Evolutionary conservation across 2,888 invertebrate species (phyloP).

Genomic region (Cordilura impudica): DNA sequence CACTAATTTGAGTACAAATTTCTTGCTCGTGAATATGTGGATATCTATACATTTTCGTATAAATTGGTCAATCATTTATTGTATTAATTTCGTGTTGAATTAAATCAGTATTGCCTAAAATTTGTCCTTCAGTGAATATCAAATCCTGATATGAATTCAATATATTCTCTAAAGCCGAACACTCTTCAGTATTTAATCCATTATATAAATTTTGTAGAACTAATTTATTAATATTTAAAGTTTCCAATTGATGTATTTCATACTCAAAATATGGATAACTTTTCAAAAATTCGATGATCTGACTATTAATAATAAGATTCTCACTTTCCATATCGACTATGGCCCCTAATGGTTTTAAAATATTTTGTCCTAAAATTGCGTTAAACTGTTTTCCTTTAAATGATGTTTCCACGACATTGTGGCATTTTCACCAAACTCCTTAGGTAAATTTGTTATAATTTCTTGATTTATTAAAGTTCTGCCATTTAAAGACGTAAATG

Average conservation of each 20-base stretch:
- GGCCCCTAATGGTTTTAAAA: constrained; percentile 20
- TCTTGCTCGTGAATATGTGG: constrained; percentile 36
- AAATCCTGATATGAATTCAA: background rate
- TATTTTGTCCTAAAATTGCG: constrained; percentile 34
- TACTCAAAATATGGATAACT: background rate
- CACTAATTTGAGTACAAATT: constrained; percentile 23
- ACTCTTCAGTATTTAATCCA: no score
- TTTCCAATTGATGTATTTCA: background rate
- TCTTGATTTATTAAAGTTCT: no score
- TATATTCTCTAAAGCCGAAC: background rate
- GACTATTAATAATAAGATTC: background rate
- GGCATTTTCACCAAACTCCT: constrained; percentile 57
- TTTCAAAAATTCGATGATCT: background rate
- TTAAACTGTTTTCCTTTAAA: constrained; percentile 30
- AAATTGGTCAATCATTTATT: constrained; percentile 4
- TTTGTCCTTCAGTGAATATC: constrained; percentile 23
- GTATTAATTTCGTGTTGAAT: no score
- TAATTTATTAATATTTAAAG: background rate
- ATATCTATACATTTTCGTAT: constrained; percentile 30
- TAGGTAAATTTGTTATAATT: no score
- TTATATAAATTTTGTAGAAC: background rate
- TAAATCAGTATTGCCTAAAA: background rate
- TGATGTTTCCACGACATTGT: constrained; percentile 60
- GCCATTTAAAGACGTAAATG: no score
- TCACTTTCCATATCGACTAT: constrained; percentile 24